Percentiles rank a stretch among this genome's conserved stretches.
phyloP scores from a whole-genome alignment of 2,888 invertebrate species.

The Odontocerum albicorne region DNA sequence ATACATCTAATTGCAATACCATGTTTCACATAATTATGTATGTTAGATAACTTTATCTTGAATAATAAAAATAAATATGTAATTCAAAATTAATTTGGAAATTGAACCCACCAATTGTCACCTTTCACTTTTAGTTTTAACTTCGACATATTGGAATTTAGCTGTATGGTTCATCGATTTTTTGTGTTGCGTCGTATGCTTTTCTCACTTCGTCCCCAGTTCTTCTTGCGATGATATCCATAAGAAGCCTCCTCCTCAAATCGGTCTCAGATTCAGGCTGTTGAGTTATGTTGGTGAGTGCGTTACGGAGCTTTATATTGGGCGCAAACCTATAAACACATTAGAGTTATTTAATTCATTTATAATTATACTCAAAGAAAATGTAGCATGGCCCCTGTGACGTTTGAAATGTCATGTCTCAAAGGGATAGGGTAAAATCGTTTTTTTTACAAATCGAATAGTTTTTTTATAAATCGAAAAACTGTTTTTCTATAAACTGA shows the following conservation, averaged over 20 bases:
- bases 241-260: neutral
- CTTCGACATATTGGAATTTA: constrained; percentile 10
- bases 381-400: no score
- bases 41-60: neutral
- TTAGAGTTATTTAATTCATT: no score
- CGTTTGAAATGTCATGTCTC: no score
- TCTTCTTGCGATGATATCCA: neutral
- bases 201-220: neutral
- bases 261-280: neutral
- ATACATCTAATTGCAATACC: neutral
- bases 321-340: no score
- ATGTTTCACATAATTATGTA: no score
- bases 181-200: neutral
- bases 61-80: neutral
- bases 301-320: no score
- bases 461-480: no score
- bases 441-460: no score
- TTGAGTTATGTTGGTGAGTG: no score
- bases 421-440: no score
- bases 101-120: constrained; percentile 8
- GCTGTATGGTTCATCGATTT: neutral
- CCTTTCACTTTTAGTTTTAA: constrained; percentile 8
- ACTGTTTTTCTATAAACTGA: no score
- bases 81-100: constrained; percentile 1
- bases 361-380: no score